A percentile compares a stretch with the other conserved stretches of the same genome.
Evolutionary conservation across 2,888 invertebrate species (phyloP).

Genomic region (Ichneumoninae sp.): DNA sequence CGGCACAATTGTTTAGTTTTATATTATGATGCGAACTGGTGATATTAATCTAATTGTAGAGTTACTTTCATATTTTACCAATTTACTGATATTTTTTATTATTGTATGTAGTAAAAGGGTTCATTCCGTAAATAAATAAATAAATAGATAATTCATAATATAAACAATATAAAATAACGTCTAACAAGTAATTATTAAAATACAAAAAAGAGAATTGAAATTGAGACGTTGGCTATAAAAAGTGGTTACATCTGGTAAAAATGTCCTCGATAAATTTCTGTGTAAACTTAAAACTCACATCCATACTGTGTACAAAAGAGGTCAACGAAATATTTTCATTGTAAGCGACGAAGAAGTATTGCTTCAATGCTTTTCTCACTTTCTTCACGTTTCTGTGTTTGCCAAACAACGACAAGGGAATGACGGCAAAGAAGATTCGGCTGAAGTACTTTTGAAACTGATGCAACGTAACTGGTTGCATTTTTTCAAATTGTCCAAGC

Average conservation of each 20-base stretch:
- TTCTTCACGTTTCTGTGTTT: constrained; percentile 38
- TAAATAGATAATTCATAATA: neutral
- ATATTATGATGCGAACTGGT: too few relatives aligned
- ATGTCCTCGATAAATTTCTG: neutral
- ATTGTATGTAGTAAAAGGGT: too few relatives aligned
- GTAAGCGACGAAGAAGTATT: constrained; percentile 31
- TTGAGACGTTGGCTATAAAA: neutral
- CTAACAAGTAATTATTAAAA: neutral
- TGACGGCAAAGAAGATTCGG: constrained; percentile 4
- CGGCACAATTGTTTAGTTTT: neutral
- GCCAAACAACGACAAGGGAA: constrained; percentile 39
- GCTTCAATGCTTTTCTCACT: constrained; percentile 21
- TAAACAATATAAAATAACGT: neutral
- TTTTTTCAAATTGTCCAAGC: neutral
- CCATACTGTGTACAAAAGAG: constrained; percentile 5
- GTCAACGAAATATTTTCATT: constrained; percentile 14
- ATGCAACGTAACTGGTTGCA: neutral
- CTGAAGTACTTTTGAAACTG: constrained; percentile 31
- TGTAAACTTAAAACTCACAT: constrained; percentile 35
- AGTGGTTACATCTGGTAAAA: neutral
- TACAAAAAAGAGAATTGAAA: neutral
- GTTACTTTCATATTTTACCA: too few relatives aligned
- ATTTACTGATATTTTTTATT: too few relatives aligned
- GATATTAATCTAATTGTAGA: too few relatives aligned
- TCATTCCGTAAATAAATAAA: neutral